Evolutionary conservation across 2,797 vertebrate genomes (phyloP), one percentile per base, ranked within the genome.

Genomic region (Chelmon rostratus): DNA sequence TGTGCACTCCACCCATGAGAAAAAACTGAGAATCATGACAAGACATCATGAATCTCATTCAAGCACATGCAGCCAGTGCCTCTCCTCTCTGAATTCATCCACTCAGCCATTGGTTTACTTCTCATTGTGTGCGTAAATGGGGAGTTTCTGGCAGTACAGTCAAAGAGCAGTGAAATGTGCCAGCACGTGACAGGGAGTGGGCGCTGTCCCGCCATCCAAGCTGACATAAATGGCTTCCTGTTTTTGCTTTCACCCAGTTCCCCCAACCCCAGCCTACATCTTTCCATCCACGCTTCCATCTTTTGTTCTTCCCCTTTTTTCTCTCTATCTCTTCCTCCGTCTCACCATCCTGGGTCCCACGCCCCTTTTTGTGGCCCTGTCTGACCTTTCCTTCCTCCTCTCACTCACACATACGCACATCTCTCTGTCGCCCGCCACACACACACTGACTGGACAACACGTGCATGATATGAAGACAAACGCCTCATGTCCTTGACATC

Each of bases 331-430:
- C 78, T 82, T 88, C 85, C 82, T 89, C 83, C 83, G 77, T 89
- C 79, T 89, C 78, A 49, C 77, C 87, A 79, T 83, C 80, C 75
- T 62, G 79, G 68, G 83, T 86, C 87, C 59, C 87, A 88, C 81
- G 58, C 86, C 81, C 73, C 76, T 77, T 86, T 81, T n/a, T 42
- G 56, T 87, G 83, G 80, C 89, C 89, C 86, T 40, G 84, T 87
- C 81, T 89, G 90, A 93, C 90, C 88, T 88, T 75, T 83, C 68
- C 86, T 90, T 88, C 86, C 85, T 82, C 67, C 42, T 8, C 59
- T 58, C 62, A 18, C 59, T 58, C 68, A 72, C 85, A 70, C 71
- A 65, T 64, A 74, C 44, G 44, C 75, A 79, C 73, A 68, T 71
- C 38, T 52, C 58, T 71, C 46, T 44, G 40, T 82, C 73, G 35